phyloP scores from a whole-genome alignment of 2,888 invertebrate genomes.

The Eristalis tenax region DNA sequence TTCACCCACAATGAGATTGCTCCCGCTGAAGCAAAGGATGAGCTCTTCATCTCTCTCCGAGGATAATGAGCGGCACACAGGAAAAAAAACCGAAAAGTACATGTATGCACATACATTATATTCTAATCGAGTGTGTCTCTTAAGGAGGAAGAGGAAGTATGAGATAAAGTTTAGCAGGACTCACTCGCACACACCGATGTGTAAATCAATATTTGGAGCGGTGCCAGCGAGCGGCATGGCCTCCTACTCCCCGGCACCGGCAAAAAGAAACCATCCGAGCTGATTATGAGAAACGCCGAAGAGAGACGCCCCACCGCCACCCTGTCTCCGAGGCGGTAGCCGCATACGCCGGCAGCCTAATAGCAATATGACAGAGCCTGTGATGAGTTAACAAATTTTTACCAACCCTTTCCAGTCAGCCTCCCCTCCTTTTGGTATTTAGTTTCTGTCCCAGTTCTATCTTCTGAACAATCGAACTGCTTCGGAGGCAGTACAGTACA shows the following conservation, averaged over 20 bases:
- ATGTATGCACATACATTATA: constrained; percentile 16
- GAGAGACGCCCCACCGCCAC: constrained; percentile 10
- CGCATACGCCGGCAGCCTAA: constrained; percentile 45
- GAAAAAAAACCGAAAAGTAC: constrained; percentile 6
- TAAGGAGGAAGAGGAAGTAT: neutral
- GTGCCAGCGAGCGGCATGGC: constrained; percentile 30
- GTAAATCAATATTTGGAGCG: constrained; percentile 59
- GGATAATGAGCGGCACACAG: constrained; percentile 46
- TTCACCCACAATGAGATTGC: constrained; percentile 16
- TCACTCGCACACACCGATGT: constrained; percentile 22
- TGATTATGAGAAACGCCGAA: constrained; percentile 45
- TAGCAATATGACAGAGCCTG: constrained; percentile 66
- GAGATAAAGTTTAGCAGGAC: constrained; percentile 51
- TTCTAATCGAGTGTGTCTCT: constrained; percentile 40
- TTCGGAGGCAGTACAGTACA: neutral
- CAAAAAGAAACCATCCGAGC: constrained; percentile 33
- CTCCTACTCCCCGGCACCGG: neutral
- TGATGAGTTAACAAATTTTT: constrained; percentile 65
- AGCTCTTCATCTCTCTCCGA: constrained; percentile 13
- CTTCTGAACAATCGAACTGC: constrained; percentile 34
- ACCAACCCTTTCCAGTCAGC: neutral
- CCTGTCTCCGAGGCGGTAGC: constrained; percentile 41
- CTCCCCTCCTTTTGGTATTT: neutral
- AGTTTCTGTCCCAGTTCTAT: constrained; percentile 53
- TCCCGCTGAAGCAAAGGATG: constrained; percentile 10